Evolutionary conservation across 2,888 invertebrate species (phyloP), one percentile per base, ranked within the genome.

Genomic region (Agrenia bidenticulata): DNA sequence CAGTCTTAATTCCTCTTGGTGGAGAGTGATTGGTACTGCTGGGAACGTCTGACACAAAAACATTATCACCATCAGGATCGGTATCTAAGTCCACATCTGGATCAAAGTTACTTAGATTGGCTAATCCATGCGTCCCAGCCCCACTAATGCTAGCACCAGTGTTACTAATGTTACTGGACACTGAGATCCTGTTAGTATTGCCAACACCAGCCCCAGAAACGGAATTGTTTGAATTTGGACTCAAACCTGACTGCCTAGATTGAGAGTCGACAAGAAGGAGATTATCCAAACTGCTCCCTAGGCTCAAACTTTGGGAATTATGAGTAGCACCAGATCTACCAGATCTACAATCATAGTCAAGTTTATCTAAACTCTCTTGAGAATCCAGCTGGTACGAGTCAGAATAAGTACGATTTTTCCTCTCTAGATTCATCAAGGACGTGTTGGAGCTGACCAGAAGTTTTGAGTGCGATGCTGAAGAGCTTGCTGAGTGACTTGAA

Each of bases 281-380:
- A 65, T 76, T 75, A 21, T 76, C 76, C 24, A 76, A 55, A 54
- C 69, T 69, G 26, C 67, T 67, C 11, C 73, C 76, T 37, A 76
- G 57, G 56, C 73, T 69, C 21, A 69, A 26, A 41, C 66, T 66
- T 19, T 67, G 66, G 11, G 69, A 72, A 56, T 67, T 72, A 17
- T 67, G 72, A 9, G 72, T 69, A n/a, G 71, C 64, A 11, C 71
- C 71, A 1, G 67, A 69, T 23, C 61, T 64, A 4, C 27, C 50
- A 4, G 63, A 66, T 5, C 67, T 62, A 19, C 58, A 57, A 19
- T 63, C 58, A 7, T 57, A 63, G 27, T 63, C 63, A 19, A 51
- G 19, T 19, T 51, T 51, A 19, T 51, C 51, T 7, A 51, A 24
- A 51, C 51, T 51, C 19, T 53, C 32, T 32, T 73, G 70, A 61